Conservation (phyloP, 2,888 invertebrate species). For the Willowsia nigromaculata region DNA sequence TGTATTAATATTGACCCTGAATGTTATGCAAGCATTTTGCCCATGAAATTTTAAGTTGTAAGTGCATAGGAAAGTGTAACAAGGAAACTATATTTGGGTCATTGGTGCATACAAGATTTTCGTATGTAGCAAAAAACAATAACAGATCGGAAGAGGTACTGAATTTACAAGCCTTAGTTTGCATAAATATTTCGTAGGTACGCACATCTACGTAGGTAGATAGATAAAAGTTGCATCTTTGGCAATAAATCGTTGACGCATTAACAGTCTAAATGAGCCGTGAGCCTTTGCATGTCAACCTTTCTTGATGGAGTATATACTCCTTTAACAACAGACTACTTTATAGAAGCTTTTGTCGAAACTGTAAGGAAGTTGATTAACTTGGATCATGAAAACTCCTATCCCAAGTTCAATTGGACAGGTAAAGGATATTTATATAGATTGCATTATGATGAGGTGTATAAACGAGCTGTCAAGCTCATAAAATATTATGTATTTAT, state of each 20-base stretch:
- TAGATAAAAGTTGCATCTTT: too few species aligned
- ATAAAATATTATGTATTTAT: background rate
- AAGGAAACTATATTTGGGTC: slow-evolving; percentile 71
- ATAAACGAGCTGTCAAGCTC: background rate
- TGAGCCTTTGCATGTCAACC: too few species aligned
- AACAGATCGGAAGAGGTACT: slow-evolving; percentile 28
- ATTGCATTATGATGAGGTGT: too few species aligned
- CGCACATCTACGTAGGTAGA: too few species aligned
- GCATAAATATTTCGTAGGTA: background rate
- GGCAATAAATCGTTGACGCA: too few species aligned
- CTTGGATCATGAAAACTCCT: background rate
- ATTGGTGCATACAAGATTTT: slow-evolving; percentile 68
- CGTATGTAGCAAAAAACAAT: slow-evolving; percentile 21
- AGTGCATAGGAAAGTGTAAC: slow-evolving; percentile 71
- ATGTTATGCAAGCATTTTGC: slow-evolving; percentile 66
- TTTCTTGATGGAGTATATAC: too few species aligned
- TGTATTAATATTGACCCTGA: slow-evolving; percentile 53
- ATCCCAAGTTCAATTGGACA: slow-evolving; percentile 23
- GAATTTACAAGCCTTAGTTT: background rate
- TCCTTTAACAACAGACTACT: background rate
- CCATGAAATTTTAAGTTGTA: slow-evolving; percentile 68
- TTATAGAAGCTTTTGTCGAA: background rate
- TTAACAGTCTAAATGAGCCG: too few species aligned
- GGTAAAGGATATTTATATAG: too few species aligned
- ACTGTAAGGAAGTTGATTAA: background rate